phyloP scores from a whole-genome alignment of 2,888 invertebrate species.

The Bruchidius siliquastri region DNA sequence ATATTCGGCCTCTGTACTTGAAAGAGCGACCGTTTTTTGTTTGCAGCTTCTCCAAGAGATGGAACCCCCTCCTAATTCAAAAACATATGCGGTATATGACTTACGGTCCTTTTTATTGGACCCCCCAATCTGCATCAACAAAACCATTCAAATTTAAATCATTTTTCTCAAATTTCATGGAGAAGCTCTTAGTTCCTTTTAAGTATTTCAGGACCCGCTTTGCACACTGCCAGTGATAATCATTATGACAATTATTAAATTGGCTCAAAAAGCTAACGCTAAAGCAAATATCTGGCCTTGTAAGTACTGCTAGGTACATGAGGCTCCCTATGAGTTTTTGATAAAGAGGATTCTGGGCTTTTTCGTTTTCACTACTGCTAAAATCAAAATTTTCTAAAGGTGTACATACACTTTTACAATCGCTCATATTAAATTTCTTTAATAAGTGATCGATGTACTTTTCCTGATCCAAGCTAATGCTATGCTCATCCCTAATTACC shows the following conservation, averaged over 20 bases:
- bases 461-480: slow-evolving; percentile 17
- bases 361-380: background rate
- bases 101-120: slow-evolving; percentile 30
- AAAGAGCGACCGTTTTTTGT: slow-evolving; percentile 30
- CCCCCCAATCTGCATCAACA: slow-evolving; percentile 23
- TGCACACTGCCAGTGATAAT: slow-evolving; percentile 19
- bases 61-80: slow-evolving; percentile 19
- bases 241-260: slow-evolving; percentile 16
- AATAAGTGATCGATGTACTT: slow-evolving; percentile 18
- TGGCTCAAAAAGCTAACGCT: slow-evolving; percentile 22
- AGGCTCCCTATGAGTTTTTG: slow-evolving; percentile 22
- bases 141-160: slow-evolving; percentile 13
- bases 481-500: slow-evolving; percentile 10
- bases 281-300: slow-evolving; percentile 25
- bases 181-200: slow-evolving; percentile 9
- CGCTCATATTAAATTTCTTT: slow-evolving; percentile 5
- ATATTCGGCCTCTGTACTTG: slow-evolving; percentile 31
- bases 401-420: slow-evolving; percentile 10
- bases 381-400: slow-evolving; percentile 13
- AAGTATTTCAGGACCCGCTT: slow-evolving; percentile 14
- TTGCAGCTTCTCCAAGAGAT: slow-evolving; percentile 32
- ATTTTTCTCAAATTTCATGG: slow-evolving; percentile 3
- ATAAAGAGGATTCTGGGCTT: slow-evolving; percentile 9
- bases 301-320: slow-evolving; percentile 16
- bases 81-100: slow-evolving; percentile 36